Evolutionary conservation across 2,797 vertebrate species (phyloP), one percentile per base, ranked within the genome.

Genomic region (Spea hammondii): DNA sequence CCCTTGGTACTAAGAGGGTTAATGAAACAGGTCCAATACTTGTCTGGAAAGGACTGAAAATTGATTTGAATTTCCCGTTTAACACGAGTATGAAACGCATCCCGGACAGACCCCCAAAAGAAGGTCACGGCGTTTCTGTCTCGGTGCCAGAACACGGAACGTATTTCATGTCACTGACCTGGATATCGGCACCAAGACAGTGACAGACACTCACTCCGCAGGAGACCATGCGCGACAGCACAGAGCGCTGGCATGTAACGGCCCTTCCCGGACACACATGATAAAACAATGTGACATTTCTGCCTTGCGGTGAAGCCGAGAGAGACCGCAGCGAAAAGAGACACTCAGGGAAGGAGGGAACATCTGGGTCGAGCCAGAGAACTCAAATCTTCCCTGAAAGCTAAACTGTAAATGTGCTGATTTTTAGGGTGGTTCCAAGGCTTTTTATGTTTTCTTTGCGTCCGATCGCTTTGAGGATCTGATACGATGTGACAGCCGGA

Each of bases 211-310:
- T 83, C 76, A 82, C 65, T 80, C 83, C 80, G 83, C 79, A 74
- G 12, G 79, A 79, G 84, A 79, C 71, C 82, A 84, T 45, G 59
- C 54, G 70, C 11, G 9, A 53, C 8, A 60, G 65, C 84, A 80
- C 72, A 86, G 87, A 89, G 47, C 46, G 47, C 12, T 5, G 65
- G 6, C 11, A 49, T 6, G 14, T 72, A 82, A 32, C 32, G 32
- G 32, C 32, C 32, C 32, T 32, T 32, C 90, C 89, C 11, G 87
- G 87, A 78, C 83, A 85, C 72, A 88, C 88, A 86, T 84, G 89
- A 88, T 83, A 83, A 91, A 90, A 91, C 87, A 88, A 90, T 85
- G 88, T 88, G 89, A 89, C 74, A 84, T 82, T 78, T 85, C 75
- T 85, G 88, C 85, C 90, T 88, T 84, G 83, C 78, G 88, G 90